Evolutionary conservation across 1,140 invertebrate species (phyloP), one percentile per base, ranked within the genome.

Genomic region (Drosophila arawakana): DNA sequence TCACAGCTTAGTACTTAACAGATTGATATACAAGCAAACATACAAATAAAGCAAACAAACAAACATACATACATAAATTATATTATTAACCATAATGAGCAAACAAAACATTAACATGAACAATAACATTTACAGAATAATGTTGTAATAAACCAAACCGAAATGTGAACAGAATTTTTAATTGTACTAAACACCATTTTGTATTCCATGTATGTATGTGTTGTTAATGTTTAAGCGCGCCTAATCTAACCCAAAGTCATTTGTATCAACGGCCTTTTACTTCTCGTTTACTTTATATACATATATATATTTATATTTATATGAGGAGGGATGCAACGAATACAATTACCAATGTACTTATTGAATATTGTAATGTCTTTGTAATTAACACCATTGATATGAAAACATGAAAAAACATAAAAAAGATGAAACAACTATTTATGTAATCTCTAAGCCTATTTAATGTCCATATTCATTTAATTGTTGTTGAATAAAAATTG

Each of bases 111-210:
- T 35, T 39, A 77, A 55, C 47, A 76, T 79, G 57, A 73, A 70
- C 76, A 85, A 79, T 74, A 70, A 80, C 76, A 86, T 81, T 78
- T 81, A 85, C 78, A 86, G 77, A 73, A 83, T 88, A 82, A 82
- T 86, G 74, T 78, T 86, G 83, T 86, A 86, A 86, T 86, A 88
- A 86, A 86, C 83, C 80, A 86, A 88, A 89, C 80, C 73, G 73
- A 88, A 88, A 86, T 88, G 83, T 88, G 83, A 89, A 88, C 76
- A 88, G 83, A 88, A 88, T 88, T 88, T 89, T 88, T 89, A 89
- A 86, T 89, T 88, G 71, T 88, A 88, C 83, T 88, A 89, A 83
- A 80, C 84, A 86, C 82, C 82, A 81, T 88, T 88, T 88, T 88
- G 83, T 88, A 88, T 89, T 88, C 71, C 80, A 76, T 74, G 79